Base-by-base conservation (phyloP, 2,113 vertebrate genomes). In the Grantiella picta region DNA sequence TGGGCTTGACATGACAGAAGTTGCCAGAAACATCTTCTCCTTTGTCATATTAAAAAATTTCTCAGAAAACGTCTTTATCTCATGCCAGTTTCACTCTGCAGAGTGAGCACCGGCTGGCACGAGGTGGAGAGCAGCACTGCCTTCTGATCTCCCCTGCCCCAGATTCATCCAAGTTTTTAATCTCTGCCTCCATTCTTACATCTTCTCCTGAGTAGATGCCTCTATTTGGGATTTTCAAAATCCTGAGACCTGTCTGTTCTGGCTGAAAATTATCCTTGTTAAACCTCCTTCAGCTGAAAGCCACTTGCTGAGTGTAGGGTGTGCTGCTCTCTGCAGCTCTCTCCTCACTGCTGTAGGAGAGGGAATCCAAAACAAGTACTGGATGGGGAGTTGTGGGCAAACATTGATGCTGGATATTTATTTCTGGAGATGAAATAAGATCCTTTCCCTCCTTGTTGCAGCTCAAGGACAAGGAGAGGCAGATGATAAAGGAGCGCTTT, bases 401-500 rank as follows among this genome's bases (percentile, higher is more conserved):
- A 49, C 14, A 7, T 3, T 60, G 59, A 11, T 69, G 38, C 20
- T 88, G 40, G n/a, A 17, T 66, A 47, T 53, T 56, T 64, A 38
- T 81, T 80, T 85, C 60, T 79, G 72, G 36, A 80, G 28, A 68
- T 69, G n/a, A 82, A 94, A 27, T 80, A 71, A 73, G 84, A 65
- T 38, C 44, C 23, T 91, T 92, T 80, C 45, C 54, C 65, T 93
- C 36, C 23, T 92, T 53, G 72, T 93, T 91, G 28, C 98, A 99
- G 99, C 98, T 99, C 63, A 99, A 99, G 93, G 99, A 99, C 81
- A 99, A 99, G 95, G 99, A 99, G 85, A 98, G 99, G n/a, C 99
- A 99, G 95, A 98, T 99, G 96, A 99, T 99, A 72, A 99, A 99
- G 96, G 99, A 99, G 75, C 99, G 99, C 24, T 99, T 99, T 94